Base-by-base conservation (phyloP, 2,113 vertebrate genomes). In the Isichthys henryi region DNA sequence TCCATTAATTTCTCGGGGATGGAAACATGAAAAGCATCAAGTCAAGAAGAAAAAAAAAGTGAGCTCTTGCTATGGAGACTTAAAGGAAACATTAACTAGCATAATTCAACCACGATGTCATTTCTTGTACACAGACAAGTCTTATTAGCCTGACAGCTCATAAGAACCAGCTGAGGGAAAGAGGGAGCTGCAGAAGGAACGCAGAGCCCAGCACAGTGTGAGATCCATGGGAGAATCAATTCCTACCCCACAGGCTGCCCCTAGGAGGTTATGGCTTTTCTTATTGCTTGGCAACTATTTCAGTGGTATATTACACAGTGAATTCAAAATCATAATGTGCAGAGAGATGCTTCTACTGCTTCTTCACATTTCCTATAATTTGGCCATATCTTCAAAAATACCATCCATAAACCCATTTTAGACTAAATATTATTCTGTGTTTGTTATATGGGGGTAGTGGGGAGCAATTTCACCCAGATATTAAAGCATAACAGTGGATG, bases 221-320 rank as follows among this genome's bases (percentile, higher is more conserved):
- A 80, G 31, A 80, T 80, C 35, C 74, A 43, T 56, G 86, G 86
- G 85, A 62, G 52, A 52, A 87, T 39, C 52, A 35, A 39, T 31
- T 7, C 52, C 53, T 35, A 87, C 86, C 52, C 58, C 86, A 35
- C 35, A 56, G 53, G 86, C 50, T 1, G 86, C 86, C 86, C 39
- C 17, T 52, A 87, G 86, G 52, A 62, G 53, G 86, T 87, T 53
- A 58, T 62, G 86, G 86, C 86, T 87, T 87, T 87, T 87, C 86
- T 87, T 39, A 58, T 58, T 87, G 52, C 85, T 86, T 50, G 85
- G 85, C 46, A 86, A 53, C 50, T 53, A 62, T 87, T 53, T 43
- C 50, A 43, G 15, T 87, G 52, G 53, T 43, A 62, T 39, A 62
- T 56, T 53, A 31, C 23, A 52, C 49, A 85, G 83, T 87, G 53